Evolutionary conservation across 2,113 vertebrate species (phyloP), one percentile per base, ranked within the genome.

Genomic region (Formicarius rufipectus): DNA sequence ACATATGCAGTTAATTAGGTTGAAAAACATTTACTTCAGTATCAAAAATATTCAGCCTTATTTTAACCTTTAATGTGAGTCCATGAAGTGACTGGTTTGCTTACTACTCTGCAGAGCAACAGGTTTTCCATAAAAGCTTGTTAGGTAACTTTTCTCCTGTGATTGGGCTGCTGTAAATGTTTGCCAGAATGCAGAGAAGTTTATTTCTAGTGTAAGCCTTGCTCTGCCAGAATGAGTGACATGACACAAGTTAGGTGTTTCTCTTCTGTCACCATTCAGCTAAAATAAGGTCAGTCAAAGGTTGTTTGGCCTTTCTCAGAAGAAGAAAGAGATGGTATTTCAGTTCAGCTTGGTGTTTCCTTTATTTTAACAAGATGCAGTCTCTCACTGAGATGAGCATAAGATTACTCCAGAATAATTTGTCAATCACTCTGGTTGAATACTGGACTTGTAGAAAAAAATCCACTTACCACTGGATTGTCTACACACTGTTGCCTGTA

Each of bases 261-360:
- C 14, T 69, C 10, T n/a, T 42, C 30, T 71, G 25, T 28, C 7
- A 23, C 25, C 0, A 0, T 5, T 5, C 68, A 25, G 30, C 39
- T 63, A 52, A 71, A 88, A 84, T 40, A 64, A 55, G 20, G 44
- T 90, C 49, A 84, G 1, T 94, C 40, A 82, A 35, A 73, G 28
- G 6, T 2, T 67, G 10, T 13, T 23, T 28, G 16, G 31, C 6
- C 40, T 84, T 71, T 81, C n/a, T 68, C 50, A 81, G 44, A 73
- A 76, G 49, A 77, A 68, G 28, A 31, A 66, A 53, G 58, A 63
- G 12, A 5, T 81, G 11, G 9, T 25, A 30, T 93, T 89, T 89
- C 6, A 2, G 14, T 87, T 82, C 14, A 76, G 23, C 10, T 23
- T 47, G 2, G 14, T 40, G 8, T 89, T 94, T 16, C 25, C 33